Evolutionary conservation across 2,888 invertebrate genomes (phyloP).

Genomic region (Dastarcus helophoroides): DNA sequence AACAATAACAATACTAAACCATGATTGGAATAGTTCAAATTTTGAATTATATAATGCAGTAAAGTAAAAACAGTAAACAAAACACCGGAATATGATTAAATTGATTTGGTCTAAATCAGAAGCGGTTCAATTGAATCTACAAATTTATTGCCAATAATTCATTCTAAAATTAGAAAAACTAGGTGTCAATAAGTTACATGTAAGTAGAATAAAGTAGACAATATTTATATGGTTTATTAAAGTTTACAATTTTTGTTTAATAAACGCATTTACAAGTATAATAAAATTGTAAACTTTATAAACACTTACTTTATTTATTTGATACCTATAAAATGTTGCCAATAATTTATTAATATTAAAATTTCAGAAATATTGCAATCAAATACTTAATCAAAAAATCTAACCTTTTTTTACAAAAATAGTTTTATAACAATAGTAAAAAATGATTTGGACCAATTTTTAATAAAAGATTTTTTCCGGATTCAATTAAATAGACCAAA

Average conservation of each 20-base stretch:
- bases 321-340: conserved; percentile 31
- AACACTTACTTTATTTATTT: conserved; percentile 11
- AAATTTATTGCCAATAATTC: conserved; percentile 30
- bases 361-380: too few relatives aligned
- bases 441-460: conserved; percentile 15
- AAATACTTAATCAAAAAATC: too few relatives aligned
- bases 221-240: conserved; percentile 27
- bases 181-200: conserved; percentile 32
- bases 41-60: too few relatives aligned
- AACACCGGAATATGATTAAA: neutral
- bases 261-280: conserved; percentile 5
- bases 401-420: too few relatives aligned
- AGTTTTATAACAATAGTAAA: too few relatives aligned
- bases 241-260: conserved; percentile 17
- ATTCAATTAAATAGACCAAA: conserved; percentile 20
- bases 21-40: too few relatives aligned
- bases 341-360: conserved; percentile 30
- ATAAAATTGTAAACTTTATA: conserved; percentile 24
- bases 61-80: conserved; percentile 1
- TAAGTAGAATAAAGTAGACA: conserved; percentile 29
- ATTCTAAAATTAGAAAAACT: conserved; percentile 32
- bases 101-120: too few relatives aligned
- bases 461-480: conserved; percentile 13
- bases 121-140: conserved; percentile 32
- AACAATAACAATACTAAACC: too few relatives aligned